Conservation (phyloP, 2,888 invertebrate genomes). For the Synergus japonicus region DNA sequence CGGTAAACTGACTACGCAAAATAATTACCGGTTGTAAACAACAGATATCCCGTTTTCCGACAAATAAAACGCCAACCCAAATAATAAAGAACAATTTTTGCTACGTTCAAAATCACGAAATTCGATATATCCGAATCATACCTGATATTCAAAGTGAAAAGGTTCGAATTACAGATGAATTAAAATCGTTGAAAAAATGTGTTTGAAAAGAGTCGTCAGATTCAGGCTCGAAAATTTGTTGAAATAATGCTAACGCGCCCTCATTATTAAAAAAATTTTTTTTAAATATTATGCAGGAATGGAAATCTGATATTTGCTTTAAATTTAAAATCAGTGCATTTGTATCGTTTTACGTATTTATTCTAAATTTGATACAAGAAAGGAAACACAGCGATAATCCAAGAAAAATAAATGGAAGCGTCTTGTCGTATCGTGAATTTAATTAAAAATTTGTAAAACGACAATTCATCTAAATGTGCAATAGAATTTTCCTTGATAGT, state of each 20-base stretch:
- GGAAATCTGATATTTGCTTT: no score
- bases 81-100: background rate
- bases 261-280: background rate
- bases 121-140: background rate
- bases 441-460: background rate
- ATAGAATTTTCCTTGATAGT: background rate
- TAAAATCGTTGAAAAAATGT: background rate
- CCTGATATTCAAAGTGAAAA: background rate
- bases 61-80: background rate
- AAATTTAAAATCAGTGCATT: no score
- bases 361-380: no score
- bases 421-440: background rate
- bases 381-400: no score
- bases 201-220: background rate
- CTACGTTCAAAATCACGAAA: background rate
- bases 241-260: background rate
- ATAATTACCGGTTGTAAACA: background rate
- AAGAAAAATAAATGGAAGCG: no score
- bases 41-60: background rate
- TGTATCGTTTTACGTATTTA: no score
- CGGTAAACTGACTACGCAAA: background rate
- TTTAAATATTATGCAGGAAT: no score
- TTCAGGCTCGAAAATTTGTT: rapidly evolving
- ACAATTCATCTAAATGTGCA: background rate
- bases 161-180: background rate